Base-by-base conservation (phyloP, 2,113 vertebrate species). In the Muntiacus reevesi region DNA sequence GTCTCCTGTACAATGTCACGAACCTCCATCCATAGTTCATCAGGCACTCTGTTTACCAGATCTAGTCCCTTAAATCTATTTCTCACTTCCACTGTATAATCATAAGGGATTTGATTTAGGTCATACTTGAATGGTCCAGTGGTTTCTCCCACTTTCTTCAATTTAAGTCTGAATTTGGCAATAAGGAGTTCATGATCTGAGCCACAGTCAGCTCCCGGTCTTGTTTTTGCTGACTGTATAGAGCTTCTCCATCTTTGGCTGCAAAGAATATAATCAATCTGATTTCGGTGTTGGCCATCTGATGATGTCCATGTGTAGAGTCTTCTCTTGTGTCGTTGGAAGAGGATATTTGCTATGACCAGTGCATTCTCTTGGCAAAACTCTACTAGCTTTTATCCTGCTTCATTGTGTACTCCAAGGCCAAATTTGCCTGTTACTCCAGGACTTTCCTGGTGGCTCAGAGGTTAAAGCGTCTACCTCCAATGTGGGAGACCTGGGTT, bases 211-310 rank as follows among this genome's bases (percentile, higher is more conserved):
- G 64, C 16, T 67, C 64, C 64, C 4, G 0, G 33, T 36, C 64
- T 36, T 67, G 9, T 36, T 67, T 67, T 67, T 4, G 2, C 4
- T 67, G 33, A 67, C 64, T 67, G 64, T 67, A 19, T 67, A 67
- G 64, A 21, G 64, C 33, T 21, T 67, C 33, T 67, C 64, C 64
- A 67, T 67, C 64, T 67, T 67, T 67, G 33, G 64, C 33, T 67
- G 64, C 33, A 36, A 36, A 67, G 64, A 67, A 67, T 67, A 67
- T 10, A 67, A 36, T 67, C 33, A 21, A 11, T 67, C 33, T 67
- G 33, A 36, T 36, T 67, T 21, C 0, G 0, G 33, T 33, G 30
- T 36, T 67, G 17, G 0, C 64, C 64, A 36, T 36, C 64, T 36
- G 17, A 7, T 67, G 33, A 19, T 67, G 17, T 36, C 33, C 64